Evolutionary conservation across 2,113 vertebrate genomes (phyloP), one percentile per base, ranked within the genome.

Genomic region (Phoxinus phoxinus): DNA sequence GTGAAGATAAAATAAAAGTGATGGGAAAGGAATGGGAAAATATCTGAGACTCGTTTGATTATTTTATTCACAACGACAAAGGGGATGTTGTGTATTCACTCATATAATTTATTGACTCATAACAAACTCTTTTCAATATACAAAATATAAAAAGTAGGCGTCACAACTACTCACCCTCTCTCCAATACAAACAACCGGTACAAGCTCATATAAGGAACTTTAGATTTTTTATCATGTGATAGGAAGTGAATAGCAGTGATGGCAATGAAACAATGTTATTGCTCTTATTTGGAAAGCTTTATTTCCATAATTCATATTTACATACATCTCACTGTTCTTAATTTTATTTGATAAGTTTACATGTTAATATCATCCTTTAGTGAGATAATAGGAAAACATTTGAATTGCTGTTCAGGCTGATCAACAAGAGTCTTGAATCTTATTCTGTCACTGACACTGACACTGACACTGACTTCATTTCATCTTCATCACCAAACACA

Each of bases 1-100:
- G n/a, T n/a, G n/a, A n/a, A n/a, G n/a, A n/a, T n/a, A n/a, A 71
- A 37, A 71, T 71, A 71, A 71, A 71, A 69, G 30, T 69, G 63
- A n/a, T n/a, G n/a, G n/a, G n/a, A n/a, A 67, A 67, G 17, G 63
- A 35, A 69, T 3, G 30, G 30, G 30, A 19, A 69, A 21, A 35
- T 69, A 35, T 8, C 5, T 3, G 5, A 3, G 4, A 61, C 59
- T 11, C 0, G 4, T 63, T 61, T n/a, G n/a, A n/a, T n/a, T n/a
- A n/a, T n/a, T n/a, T 61, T 9, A 35, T 67, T 35, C 2, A 6
- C 65, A 35, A 35, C 35, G 65, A 67, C 41, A 41, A 8, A 23
- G 58, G 30, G 41, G 8, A 8, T 21, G 13, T 10, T 35, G 15
- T 69, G 19, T 21, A 35, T 69, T 19, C 30, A 69, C 15, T 56